Base-by-base conservation (phyloP, 2,888 invertebrate genomes). In the Hypena proboscidalis region DNA sequence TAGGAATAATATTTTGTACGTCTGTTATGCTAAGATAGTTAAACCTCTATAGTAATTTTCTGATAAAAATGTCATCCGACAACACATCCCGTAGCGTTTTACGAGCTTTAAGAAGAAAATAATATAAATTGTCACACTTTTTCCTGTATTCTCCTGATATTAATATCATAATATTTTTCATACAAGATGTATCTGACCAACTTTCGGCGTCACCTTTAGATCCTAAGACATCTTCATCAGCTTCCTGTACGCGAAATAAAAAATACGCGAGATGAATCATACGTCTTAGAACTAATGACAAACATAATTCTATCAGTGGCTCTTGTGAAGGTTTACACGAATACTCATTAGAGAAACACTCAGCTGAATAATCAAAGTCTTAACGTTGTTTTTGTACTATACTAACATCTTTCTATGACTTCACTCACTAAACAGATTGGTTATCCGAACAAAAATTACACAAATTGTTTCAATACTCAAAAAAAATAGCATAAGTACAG, bases 281-380 rank as follows among this genome's bases (percentile, higher is more conserved):
- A 50, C 43, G 65, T 58, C 62, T 44, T 41, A 26, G 41, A 58
- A 68, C 56, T 55, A 70, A 72, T 65, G 56, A 55, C 34, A 27
- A 58, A 64, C 67, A 70, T 58, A 49, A 60, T 45, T 64, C 50
- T 55, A 53, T 58, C 55, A 64, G 52, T 59, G 54, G 55, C 50
- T 55, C 54, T 58, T 34, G 46, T 44, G 47, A 60, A 63, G n/a
- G 54, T 41, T 39, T 46, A 62, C 56, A 64, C 25, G 22, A 51
- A 44, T 41, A 45, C 59, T 64, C 56, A 67, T 68, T 66, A 58
- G 56, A 42, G 10, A 30, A 32, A 25, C 47, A 51, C 33, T 42
- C 57, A 51, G 49, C 29, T 51, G 30, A 55, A 52, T 57, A 64
- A 52, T 65, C 35, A 51, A 43, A 51, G 22, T 40, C 14, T 33